Conservation (phyloP, 1,140 invertebrate species). For the Neocloeon triangulifer region DNA sequence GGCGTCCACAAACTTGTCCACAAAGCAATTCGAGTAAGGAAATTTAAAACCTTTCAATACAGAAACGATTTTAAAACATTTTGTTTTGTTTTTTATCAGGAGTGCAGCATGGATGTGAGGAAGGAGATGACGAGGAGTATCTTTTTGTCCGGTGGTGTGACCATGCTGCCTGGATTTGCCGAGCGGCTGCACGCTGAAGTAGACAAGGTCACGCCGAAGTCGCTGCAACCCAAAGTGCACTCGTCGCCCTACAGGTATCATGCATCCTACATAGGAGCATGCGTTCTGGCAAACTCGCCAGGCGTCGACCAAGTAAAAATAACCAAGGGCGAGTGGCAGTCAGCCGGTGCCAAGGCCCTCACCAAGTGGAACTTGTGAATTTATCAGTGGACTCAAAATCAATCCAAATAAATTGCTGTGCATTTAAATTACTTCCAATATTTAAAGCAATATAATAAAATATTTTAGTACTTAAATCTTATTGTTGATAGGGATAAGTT, state of each 20-base stretch:
- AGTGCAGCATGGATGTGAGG: constrained; percentile 27
- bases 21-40: constrained; percentile 27
- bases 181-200: constrained; percentile 31
- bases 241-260: constrained; percentile 31
- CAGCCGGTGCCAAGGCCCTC: too few relatives aligned
- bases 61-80: constrained; percentile 2
- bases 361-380: too few relatives aligned
- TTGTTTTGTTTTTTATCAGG: constrained; percentile 10
- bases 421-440: too few relatives aligned
- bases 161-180: constrained; percentile 32
- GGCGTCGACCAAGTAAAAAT: constrained; percentile 23
- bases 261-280: constrained; percentile 31
- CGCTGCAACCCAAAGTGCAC: constrained; percentile 34
- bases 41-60: constrained; percentile 12
- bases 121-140: constrained; percentile 24
- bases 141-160: constrained; percentile 29
- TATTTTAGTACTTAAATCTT: too few relatives aligned
- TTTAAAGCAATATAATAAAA: too few relatives aligned
- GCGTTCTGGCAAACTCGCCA: constrained; percentile 20
- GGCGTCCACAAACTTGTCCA: constrained; percentile 31
- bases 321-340: constrained; percentile 14
- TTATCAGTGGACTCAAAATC: too few relatives aligned
- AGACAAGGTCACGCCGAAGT: constrained; percentile 26
- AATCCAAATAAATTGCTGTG: too few relatives aligned
- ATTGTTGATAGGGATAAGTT: too few relatives aligned